Base-by-base conservation (phyloP, 2,797 vertebrate species). In the Eutrigla gurnardus region DNA sequence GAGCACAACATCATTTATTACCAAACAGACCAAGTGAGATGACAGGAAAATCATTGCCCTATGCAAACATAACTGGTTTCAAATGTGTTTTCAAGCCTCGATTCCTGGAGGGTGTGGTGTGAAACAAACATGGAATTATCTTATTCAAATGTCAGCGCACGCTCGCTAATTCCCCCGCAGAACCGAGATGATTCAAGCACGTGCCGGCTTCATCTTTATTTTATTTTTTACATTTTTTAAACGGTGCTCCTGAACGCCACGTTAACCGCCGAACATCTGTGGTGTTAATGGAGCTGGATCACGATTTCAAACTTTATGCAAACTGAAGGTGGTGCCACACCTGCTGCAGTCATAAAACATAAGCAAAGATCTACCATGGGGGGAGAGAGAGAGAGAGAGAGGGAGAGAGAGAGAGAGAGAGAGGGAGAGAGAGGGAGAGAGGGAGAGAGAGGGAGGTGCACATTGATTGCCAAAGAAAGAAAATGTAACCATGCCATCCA, bases 61-160 rank as follows among this genome's bases (percentile, higher is more conserved):
- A 72, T 80, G 81, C 78, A 86, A 86, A 90, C 81, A 86, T 43
- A 81, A 81, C 75, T 49, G 79, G 46, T 77, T 81, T 74, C 50
- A 75, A 83, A 80, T 79, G 81, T 86, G 79, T 87, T 87, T 88
- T 86, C 85, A 84, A 75, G 78, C 75, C 58, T 62, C 65, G 64
- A 54, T 81, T 90, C 85, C 88, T 89, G 12, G 68, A 77, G 85
- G 90, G 85, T 65, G 76, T 36, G 70, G 77, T 45, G 84, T 75
- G 83, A 88, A 86, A 89, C 88, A 87, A 85, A 91, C 83, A 80
- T 76, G 66, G 80, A 88, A 74, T 89, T 78, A 82, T 90, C 86
- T 87, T 90, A 91, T 86, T 90, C 79, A 80, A 79, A 75, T 75
- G 77, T 82, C 73, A 68, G 61, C 73, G 55, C 53, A 25, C 3